A percentile compares a stretch with the other conserved stretches of the same genome.
phyloP scores from a whole-genome alignment of 2,888 invertebrate species.

The Eristalis tenax region DNA sequence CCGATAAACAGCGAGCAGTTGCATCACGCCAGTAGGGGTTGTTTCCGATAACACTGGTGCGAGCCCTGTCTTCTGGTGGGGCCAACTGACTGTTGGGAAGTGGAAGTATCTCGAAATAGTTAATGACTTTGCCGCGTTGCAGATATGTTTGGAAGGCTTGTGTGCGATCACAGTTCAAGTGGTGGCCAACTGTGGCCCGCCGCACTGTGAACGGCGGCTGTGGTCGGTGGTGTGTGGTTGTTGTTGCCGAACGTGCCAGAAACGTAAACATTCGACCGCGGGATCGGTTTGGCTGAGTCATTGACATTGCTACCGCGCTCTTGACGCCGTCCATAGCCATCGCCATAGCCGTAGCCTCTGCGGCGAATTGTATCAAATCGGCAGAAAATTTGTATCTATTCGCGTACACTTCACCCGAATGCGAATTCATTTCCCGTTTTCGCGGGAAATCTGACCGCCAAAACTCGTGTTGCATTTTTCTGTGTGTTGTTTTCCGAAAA shows the following conservation, averaged over 20 bases:
- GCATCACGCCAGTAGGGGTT: slow-evolving; percentile 34
- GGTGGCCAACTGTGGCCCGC: background rate
- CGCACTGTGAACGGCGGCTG: background rate
- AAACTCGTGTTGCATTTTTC: slow-evolving; percentile 43
- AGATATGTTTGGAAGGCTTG: background rate
- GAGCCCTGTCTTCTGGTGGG: background rate
- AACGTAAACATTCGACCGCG: slow-evolving; percentile 36
- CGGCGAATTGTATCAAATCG: slow-evolving; percentile 31
- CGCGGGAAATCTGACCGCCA: slow-evolving; percentile 54
- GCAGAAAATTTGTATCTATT: slow-evolving; percentile 13
- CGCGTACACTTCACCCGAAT: slow-evolving; percentile 31
- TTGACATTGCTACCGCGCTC: slow-evolving; percentile 56
- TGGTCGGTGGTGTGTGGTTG: slow-evolving; percentile 4
- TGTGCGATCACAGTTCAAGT: slow-evolving; percentile 40
- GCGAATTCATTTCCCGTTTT: slow-evolving; percentile 63
- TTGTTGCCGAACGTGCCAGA: slow-evolving; percentile 46
- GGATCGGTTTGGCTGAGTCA: slow-evolving; percentile 41
- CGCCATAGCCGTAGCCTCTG: slow-evolving; percentile 13
- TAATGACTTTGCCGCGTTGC: slow-evolving; percentile 27
- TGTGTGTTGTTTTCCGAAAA: slow-evolving; percentile 6
- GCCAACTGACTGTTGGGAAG: background rate
- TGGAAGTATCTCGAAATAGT: slow-evolving; percentile 50
- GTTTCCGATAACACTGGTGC: slow-evolving; percentile 2
- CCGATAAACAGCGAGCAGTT: slow-evolving; percentile 31
- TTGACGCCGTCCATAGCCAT: background rate